Base-by-base conservation (phyloP, 2,797 vertebrate species). In the Sandelia bainsii region DNA sequence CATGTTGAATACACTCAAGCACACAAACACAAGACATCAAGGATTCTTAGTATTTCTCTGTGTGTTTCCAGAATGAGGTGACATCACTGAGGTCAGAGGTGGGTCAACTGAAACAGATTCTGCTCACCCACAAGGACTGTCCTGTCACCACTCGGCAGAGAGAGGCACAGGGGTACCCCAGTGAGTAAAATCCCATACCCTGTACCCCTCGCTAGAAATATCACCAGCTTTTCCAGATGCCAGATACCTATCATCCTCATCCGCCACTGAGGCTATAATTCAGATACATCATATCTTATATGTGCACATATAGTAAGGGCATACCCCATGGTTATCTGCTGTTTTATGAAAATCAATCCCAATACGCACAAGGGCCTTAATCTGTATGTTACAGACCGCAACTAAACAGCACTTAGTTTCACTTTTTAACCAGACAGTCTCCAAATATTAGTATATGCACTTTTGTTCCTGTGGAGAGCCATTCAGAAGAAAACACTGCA, bases 71-170 rank as follows among this genome's bases (percentile, higher is more conserved):
- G 98, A 99, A 98, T 0, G 98, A 99, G 89, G 98, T 99, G 89
- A 98, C 98, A 13, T 96, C 98, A 79, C 91, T 99, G 94, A 97
- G 96, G 94, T 97, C 97, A 0, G 98, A 99, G 92, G 98, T 99
- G 87, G 96, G 97, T 81, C 98, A 99, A 76, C 96, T 99, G 89
- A 99, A 99, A 87, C 97, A 99, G 94, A 95, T 99, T 87, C 94
- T 99, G 91, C 92, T 98, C 91, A 97, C 98, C 52, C 98, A 99
- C 93, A 98, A 98, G 95, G 98, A 99, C 92, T 99, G 98, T 93
- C 98, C 97, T 1, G 98, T 99, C 90, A 99, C 97, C 65, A 93
- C 96, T 88, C 96, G 97, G 93, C 98, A 99, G 93, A 97, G 97
- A 92, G 97, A 98, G 87, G 93, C 96, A 1, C 97, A 97, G 94